Conservation (phyloP, 2,797 vertebrate species). For the Alosa sapidissima region DNA sequence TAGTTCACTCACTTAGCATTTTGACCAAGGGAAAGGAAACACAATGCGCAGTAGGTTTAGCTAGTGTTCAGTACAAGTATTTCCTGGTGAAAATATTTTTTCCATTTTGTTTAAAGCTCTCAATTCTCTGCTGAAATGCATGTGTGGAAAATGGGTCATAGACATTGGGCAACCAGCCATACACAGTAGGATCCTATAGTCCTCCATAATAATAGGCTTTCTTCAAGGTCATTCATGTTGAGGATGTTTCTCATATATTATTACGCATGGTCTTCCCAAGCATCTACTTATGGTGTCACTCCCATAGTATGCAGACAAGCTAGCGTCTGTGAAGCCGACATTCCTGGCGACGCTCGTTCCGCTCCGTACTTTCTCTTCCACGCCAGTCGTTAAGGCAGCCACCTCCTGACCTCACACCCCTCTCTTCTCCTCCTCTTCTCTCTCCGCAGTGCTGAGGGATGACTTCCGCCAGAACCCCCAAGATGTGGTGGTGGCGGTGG, state of each 20-base stretch:
- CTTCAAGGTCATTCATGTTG: background rate
- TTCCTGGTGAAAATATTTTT: background rate
- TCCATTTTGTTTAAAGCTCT: background rate
- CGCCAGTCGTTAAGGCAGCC: background rate
- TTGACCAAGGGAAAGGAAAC: background rate
- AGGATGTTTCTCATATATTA: background rate
- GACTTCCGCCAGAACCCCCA: conserved; percentile 96
- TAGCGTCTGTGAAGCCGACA: background rate
- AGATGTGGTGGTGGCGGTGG: conserved; percentile 88
- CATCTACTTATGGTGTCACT: background rate
- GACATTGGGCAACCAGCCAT: background rate
- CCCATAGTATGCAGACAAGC: background rate
- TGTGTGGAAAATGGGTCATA: background rate
- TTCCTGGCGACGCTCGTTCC: background rate
- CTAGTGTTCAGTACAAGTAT: background rate
- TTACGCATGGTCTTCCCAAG: background rate
- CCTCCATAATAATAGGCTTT: conserved; percentile 6
- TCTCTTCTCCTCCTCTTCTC: background rate
- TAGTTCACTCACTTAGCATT: background rate
- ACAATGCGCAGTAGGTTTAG: background rate
- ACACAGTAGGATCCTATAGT: background rate
- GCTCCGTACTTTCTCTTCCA: background rate
- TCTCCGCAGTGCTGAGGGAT: conserved; percentile 85
- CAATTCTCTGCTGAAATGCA: background rate
- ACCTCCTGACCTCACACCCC: background rate